Conservation (phyloP, 2,888 invertebrate genomes). For the Cephalotes varians region DNA sequence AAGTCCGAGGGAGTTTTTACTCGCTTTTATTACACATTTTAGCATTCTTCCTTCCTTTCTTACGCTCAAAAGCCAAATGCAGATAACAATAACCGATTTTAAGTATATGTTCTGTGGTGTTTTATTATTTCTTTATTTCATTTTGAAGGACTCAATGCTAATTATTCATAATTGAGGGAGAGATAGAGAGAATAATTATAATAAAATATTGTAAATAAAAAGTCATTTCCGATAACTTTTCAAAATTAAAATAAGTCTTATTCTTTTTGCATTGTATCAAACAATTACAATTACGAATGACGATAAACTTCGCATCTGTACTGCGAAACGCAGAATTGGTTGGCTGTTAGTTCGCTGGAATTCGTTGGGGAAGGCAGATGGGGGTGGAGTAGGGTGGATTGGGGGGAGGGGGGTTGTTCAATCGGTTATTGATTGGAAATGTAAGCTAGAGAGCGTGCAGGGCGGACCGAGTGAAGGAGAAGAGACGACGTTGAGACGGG, state of each 20-base stretch:
- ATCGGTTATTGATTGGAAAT: conserved; percentile 85
- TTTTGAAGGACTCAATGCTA: neutral
- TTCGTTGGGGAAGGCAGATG: conserved; percentile 71
- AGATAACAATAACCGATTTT: neutral
- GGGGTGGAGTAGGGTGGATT: conserved; percentile 71
- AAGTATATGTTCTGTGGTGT: neutral
- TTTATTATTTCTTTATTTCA: neutral
- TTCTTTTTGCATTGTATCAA: neutral
- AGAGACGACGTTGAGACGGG: conserved; percentile 54
- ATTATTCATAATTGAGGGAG: neutral
- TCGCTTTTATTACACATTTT: conserved; percentile 2
- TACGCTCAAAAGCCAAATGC: neutral
- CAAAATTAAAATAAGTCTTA: conserved; percentile 17
- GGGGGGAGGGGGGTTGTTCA: conserved; percentile 80
- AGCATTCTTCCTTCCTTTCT: neutral
- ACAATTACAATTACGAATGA: conserved; percentile 5
- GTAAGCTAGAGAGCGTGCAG: conserved; percentile 77
- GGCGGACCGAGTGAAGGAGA: conserved; percentile 63
- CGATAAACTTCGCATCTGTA: conserved; percentile 36
- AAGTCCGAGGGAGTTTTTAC: neutral
- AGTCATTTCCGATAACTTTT: neutral
- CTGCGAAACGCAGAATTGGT: conserved; percentile 74
- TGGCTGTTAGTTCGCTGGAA: conserved; percentile 78
- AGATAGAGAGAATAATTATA: neutral
- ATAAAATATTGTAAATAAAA: neutral